These are phyloP conservation scores for Sus cebifrons DNA, from an alignment of 2,797 vertebrate genomes.

Conservation along the genomic window DNA sequence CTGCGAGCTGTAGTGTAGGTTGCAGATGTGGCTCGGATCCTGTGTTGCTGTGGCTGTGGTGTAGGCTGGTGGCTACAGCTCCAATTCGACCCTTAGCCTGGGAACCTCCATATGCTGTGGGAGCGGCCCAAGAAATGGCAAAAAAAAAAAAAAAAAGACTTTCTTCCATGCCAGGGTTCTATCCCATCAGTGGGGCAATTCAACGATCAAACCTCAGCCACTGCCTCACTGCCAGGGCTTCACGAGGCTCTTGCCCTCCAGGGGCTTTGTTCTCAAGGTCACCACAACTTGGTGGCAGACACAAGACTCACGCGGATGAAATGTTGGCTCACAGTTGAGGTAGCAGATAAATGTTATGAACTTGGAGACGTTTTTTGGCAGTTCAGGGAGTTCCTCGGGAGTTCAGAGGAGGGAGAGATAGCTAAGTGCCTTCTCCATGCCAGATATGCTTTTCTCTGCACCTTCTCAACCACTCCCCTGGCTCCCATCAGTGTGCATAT, in stretches of 20 bases:
- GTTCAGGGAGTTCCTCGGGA: conserved; percentile 37
- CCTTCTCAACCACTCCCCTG: conserved; percentile 39
- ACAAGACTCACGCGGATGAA: neutral
- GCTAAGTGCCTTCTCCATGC: neutral
- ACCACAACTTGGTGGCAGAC: neutral
- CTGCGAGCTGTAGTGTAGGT: too few species aligned
- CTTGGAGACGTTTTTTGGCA: conserved; percentile 37
- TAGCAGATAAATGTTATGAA: neutral
- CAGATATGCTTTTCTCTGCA: neutral
- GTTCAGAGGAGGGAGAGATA: neutral
- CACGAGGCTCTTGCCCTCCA: neutral
- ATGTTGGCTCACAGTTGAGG: neutral
- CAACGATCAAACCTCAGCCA: neutral
- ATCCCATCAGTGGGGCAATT: too few species aligned
- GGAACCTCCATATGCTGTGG: too few species aligned
- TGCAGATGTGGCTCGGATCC: too few species aligned
- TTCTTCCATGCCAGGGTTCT: too few species aligned
- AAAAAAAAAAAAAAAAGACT: neutral
- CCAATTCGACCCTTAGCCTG: too few species aligned
- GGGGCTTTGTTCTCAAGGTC: neutral
- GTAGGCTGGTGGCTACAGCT: too few species aligned
- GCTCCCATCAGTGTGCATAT: conserved; percentile 22
- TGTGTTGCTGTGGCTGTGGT: too few species aligned
- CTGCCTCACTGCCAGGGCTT: neutral
- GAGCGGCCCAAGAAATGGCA: too few species aligned